Conservation (phyloP, 2,888 invertebrate species). For the Rhyacophila evoluta region DNA sequence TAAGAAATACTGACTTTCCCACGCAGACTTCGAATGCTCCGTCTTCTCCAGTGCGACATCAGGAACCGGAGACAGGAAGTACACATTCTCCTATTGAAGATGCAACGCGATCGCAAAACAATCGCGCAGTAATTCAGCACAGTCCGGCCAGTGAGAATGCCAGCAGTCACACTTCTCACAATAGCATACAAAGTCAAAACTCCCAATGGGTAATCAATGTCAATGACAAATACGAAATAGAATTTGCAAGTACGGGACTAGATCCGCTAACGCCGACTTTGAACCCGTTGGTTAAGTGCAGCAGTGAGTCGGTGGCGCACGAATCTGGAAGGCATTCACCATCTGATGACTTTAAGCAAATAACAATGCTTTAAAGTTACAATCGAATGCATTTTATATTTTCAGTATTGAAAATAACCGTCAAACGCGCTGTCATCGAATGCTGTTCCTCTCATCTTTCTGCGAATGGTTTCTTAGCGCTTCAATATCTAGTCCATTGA, state of each 20-base stretch:
- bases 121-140: not conserved
- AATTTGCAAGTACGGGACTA: conserved; percentile 6
- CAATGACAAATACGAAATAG: not conserved
- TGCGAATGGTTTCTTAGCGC: no score
- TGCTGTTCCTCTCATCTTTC: no score
- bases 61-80: no score
- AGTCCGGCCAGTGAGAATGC: not conserved
- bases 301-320: not conserved
- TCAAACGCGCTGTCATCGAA: no score
- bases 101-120: not conserved
- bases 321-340: conserved; percentile 5
- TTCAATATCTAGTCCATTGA: no score
- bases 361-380: conserved; percentile 38
- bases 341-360: conserved; percentile 32
- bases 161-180: not conserved
- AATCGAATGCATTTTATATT: no score
- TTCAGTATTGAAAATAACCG: no score
- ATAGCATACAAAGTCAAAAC: not conserved
- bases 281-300: conserved; percentile 2
- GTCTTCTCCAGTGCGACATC: not conserved
- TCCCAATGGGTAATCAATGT: not conserved
- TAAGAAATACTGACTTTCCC: conserved; percentile 45
- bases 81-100: no score
- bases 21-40: not conserved
- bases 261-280: not conserved